Conservation (phyloP, 2,888 invertebrate genomes). For the Dendrolimus pini region DNA sequence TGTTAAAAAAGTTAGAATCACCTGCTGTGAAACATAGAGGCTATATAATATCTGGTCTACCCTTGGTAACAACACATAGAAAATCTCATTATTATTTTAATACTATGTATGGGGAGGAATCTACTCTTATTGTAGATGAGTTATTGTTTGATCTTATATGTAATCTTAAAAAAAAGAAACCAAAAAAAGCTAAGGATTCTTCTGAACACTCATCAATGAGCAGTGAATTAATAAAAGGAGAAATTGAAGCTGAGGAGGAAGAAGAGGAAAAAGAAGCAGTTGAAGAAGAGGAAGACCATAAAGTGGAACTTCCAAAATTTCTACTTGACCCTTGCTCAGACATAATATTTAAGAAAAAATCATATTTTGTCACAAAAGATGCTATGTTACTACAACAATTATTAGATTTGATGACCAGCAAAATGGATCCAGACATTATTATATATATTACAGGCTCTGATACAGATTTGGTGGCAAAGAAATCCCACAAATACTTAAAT, state of each 20-base stretch:
- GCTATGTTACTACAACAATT: conserved; percentile 40
- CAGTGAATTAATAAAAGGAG: conserved; percentile 22
- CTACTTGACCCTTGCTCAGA: conserved; percentile 42
- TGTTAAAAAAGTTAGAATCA: conserved; percentile 68
- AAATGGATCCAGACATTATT: conserved; percentile 63
- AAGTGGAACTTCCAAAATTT: conserved; percentile 48
- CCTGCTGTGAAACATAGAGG: conserved; percentile 76
- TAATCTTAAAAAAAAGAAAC: conserved; percentile 46
- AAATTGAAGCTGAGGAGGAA: conserved; percentile 25
- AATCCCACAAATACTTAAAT: conserved; percentile 42
- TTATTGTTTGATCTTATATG: conserved; percentile 38
- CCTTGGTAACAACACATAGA: conserved; percentile 69
- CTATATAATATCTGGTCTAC: conserved; percentile 80
- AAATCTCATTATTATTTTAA: conserved; percentile 26
- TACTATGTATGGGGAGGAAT: conserved; percentile 45
- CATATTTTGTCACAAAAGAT: conserved; percentile 35
- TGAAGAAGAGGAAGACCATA: conserved; percentile 30
- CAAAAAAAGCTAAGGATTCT: conserved; percentile 18
- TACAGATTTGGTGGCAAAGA: conserved; percentile 65
- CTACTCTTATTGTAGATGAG: conserved; percentile 30
- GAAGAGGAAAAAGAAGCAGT: conserved; percentile 31
- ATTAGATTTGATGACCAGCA: conserved; percentile 40
- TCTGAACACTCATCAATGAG: conserved; percentile 25
- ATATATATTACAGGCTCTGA: conserved; percentile 75
- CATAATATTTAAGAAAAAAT: conserved; percentile 29